Evolutionary conservation across 2,888 invertebrate species (phyloP), one percentile per base, ranked within the genome.

Genomic region (Encarsia formosa): DNA sequence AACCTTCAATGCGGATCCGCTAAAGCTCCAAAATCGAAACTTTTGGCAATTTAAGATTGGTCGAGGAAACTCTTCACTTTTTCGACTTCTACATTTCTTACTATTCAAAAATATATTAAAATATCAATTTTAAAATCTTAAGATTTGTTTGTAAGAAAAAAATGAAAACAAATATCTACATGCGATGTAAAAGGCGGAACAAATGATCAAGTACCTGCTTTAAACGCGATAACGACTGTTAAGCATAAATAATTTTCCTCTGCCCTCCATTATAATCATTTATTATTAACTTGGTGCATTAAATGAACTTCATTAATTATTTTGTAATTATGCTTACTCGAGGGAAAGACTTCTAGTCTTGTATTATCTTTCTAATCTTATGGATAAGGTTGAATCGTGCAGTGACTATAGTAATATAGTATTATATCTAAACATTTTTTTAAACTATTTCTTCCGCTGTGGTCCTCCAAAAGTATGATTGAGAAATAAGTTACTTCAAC

Each of bases 1-100:
- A 59, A 52, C 54, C 63, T 13, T 60, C 61, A 41, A 57, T 56
- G 53, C 59, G 61, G 23, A 49, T 63, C 34, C 61, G 61, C 52
- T 60, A 59, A 56, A 35, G 39, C 38, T 45, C 22, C n/a, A 39
- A 18, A 32, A 32, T 18, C 47, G 24, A 40, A 38, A 42, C 42
- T 49, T 40, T 52, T 11, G 39, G 22, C 32, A 34, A 42, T 32
- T 31, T 24, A 37, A 4, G 19, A 15, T 48, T 47, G 37, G 43
- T 43, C 40, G 6, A 43, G 43, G 50, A 40, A 53, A 46, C 29
- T 54, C 11, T 8, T 47, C 47, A 50, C 47, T 44, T 55, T 49
- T 44, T 52, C 51, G 48, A 42, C 45, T 55, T 49, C 51, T 49
- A 49, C 41, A 44, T 50, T n/a, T n/a, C n/a, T n/a, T n/a, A n/a